These are phyloP conservation scores for Myocastor coypus DNA, from an alignment of 2,113 vertebrate genomes.

Conservation along the genomic window DNA sequence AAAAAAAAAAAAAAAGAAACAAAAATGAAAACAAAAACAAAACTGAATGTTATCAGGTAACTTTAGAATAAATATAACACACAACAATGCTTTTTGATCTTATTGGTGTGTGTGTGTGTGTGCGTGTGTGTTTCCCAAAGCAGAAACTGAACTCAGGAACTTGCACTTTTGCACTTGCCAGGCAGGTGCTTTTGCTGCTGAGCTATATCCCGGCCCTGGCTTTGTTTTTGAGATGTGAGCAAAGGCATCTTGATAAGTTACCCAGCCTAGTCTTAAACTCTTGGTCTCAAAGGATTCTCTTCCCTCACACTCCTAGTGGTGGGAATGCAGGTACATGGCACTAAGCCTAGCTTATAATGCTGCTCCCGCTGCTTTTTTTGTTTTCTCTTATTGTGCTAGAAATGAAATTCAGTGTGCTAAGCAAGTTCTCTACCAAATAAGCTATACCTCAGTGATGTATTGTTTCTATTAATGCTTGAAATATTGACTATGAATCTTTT, in stretches of 20 bases:
- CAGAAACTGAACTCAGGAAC: no score
- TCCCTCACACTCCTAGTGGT: neutral
- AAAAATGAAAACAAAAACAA: neutral
- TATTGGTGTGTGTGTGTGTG: no score
- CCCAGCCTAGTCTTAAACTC: no score
- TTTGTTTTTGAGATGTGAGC: neutral
- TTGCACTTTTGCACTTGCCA: no score
- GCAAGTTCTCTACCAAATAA: neutral
- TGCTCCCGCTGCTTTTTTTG: neutral
- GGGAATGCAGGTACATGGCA: neutral
- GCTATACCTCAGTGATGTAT: neutral
- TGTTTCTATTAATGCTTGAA: neutral
- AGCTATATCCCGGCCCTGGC: neutral
- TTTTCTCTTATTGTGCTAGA: neutral
- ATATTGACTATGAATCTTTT: neutral
- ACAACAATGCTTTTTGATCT: neutral
- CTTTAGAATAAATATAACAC: neutral
- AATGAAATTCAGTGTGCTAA: neutral
- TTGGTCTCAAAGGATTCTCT: neutral
- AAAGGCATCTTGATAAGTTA: neutral
- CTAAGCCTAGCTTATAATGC: neutral
- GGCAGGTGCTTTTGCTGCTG: no score
- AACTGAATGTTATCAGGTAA: neutral
- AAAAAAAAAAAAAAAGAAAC: no score
- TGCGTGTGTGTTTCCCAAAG: no score